These are phyloP conservation scores for Carduelis carduelis DNA, from an alignment of 2,797 vertebrate species.

Conservation along the genomic window DNA sequence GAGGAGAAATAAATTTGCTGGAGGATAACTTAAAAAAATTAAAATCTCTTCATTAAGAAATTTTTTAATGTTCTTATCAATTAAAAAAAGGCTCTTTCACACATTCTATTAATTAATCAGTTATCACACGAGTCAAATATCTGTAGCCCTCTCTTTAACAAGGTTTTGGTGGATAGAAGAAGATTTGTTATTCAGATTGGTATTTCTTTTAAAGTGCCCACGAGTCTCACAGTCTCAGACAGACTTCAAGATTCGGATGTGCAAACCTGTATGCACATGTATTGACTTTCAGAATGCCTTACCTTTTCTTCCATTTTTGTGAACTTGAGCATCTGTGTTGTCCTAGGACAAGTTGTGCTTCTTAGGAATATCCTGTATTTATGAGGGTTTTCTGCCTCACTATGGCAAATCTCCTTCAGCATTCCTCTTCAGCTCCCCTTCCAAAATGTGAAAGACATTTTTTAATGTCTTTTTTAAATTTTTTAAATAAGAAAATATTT, in stretches of 20 bases:
- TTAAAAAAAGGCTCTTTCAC: not conserved
- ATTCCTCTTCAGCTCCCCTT: not conserved
- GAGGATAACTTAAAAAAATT: not conserved
- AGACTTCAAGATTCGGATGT: not conserved
- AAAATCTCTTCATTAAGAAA: not conserved
- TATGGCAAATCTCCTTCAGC: not conserved
- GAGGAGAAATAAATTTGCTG: not conserved
- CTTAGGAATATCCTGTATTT: not conserved
- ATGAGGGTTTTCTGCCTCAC: not conserved
- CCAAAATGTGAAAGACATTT: not conserved
- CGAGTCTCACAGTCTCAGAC: not conserved
- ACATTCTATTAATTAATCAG: not conserved
- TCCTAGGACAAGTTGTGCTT: not conserved
- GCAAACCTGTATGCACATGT: not conserved
- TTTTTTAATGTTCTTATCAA: not conserved
- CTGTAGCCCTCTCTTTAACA: not conserved
- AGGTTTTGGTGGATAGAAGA: not conserved
- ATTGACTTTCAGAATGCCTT: not conserved
- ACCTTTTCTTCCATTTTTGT: not conserved
- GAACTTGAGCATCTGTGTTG: not conserved
- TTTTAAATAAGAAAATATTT: constrained; percentile 41
- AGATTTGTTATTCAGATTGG: not conserved
- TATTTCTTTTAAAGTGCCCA: not conserved
- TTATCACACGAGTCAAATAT: not conserved
- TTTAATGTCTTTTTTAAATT: not conserved